Base-by-base conservation (phyloP, 23 tunicate genomes). In the Halocynthia roretzi region DNA sequence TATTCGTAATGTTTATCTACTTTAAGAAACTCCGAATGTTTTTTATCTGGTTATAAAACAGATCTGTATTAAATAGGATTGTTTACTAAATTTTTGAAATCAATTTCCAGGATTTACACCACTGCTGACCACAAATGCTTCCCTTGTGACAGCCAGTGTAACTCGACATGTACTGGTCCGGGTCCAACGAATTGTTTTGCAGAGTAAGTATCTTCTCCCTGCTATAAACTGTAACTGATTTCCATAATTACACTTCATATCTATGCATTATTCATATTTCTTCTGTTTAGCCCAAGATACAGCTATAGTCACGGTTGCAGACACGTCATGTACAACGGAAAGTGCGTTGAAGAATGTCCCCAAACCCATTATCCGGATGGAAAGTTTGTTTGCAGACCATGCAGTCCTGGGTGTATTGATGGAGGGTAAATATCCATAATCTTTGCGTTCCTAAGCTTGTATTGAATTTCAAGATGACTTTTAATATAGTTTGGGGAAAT, bases 111-210 rank as follows among this genome's bases (percentile, higher is more conserved):
- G 52, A 88, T 89, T 8, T 89, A 89, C 61, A 79, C 79, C 15
- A 67, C 85, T 22, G 54, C 52, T 10, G 72, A 90, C 60, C 75
- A 58, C 48, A 53, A 17, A 22, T 92, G 98, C 54, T 74, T 72
- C 7, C 98, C 98, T 18, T 92, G 98, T 69, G 52, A 92, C 60
- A 53, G 51, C 6, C 82, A 92, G 52, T 92, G 98, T 60, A 15
- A 48, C 6, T 68, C 67, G 12, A 68, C 85, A 31, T 92, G 98
- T 69, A 63, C 62, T 12, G 98, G 98, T 6, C 87, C 87, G 0
- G 71, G 81, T 8, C 77, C 93, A 14, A 7, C 48, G 48, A 92
- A 92, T 69, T 92, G 98, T 56, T 50, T 64, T 53, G 55, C 80
- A 14, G 54, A 75, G 96, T 89, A 17, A 84, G 87, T 50, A 51